Base-by-base conservation (phyloP, 1,140 invertebrate species). In the Parasteatoda tepidariorum region DNA sequence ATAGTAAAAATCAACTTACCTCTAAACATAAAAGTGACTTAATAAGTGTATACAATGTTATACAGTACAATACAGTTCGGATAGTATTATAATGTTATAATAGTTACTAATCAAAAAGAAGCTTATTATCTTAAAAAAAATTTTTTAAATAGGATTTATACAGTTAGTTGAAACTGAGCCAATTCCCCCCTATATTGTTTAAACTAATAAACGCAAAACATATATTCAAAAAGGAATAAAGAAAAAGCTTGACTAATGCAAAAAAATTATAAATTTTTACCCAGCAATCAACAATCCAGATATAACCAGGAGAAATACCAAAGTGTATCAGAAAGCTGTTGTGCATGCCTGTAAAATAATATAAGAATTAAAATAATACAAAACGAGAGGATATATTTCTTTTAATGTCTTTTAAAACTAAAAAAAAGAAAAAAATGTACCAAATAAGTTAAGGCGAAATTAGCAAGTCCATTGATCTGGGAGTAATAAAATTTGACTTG, bases 231-330 rank as follows among this genome's bases (percentile, higher is more conserved):
- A 59, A 48, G 24, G 9, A 22, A 3, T n/a, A 22, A 59, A n/a
- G 24, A 59, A 22, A 7, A 24, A 59, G 13, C 57, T n/a, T n/a
- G n/a, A n/a, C n/a, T n/a, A 24, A 22, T 1, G 1, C 1, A 59
- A 59, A 26, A 5, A 81, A 54, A 48, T 33, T 30, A 78, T 13
- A 38, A 59, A 28, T 34, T 34, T 86, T 86, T 88, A 90, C 89
- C 90, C 90, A 75, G 89, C 85, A 6, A 90, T 28, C 11, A 90
- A 41, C 3, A 91, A 84, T 26, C 87, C 85, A 64, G 85, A 76
- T n/a, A 88, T 86, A 62, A 90, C 74, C 1, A 90, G 83, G 7
- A 90, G 31, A 86, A 89, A 90, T 2, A 88, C 87, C 67, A 89
- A 71, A 28, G 88, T 88, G 78, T 88, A 90, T 83, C 89, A 89